Percentiles rank a stretch among this genome's conserved stretches.
Conservation (phyloP, 2,113 vertebrate species). For the Arizona elegans region DNA sequence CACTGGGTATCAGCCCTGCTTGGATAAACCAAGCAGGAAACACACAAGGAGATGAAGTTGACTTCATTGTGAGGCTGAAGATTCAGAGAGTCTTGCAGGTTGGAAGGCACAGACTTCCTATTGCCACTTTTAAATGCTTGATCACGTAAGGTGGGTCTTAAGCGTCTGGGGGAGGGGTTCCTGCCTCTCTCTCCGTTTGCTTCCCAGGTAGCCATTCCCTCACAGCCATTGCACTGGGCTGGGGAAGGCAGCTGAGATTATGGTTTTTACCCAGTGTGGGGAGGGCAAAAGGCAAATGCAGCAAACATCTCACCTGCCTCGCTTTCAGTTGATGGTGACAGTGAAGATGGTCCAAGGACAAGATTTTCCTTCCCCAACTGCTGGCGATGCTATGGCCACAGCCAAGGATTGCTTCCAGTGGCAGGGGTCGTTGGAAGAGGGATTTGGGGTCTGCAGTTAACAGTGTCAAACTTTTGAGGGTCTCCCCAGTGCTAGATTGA, state of each 20-base stretch:
- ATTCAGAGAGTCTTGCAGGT: too few relatives aligned
- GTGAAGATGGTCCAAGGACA: neutral
- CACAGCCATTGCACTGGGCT: neutral
- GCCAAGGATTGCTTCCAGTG: neutral
- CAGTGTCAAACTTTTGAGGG: neutral
- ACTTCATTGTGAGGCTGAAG: too few relatives aligned
- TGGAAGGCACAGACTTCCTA: too few relatives aligned
- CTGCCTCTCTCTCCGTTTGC: too few relatives aligned
- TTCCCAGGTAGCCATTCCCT: too few relatives aligned
- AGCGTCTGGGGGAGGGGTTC: too few relatives aligned
- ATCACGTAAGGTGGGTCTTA: too few relatives aligned
- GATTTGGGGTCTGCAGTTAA: neutral
- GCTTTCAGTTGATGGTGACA: neutral
- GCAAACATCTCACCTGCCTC: neutral
- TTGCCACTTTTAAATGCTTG: too few relatives aligned
- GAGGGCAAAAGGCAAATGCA: neutral
- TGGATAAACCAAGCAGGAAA: too few relatives aligned
- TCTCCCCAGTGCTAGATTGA: neutral
- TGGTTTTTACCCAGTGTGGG: neutral
- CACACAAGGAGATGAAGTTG: too few relatives aligned
- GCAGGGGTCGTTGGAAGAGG: neutral
- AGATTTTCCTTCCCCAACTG: neutral
- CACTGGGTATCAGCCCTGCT: neutral
- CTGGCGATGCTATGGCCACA: neutral
- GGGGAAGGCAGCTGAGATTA: neutral